Conservation (phyloP, 2,797 vertebrate species). For the Rallus crepitans region DNA sequence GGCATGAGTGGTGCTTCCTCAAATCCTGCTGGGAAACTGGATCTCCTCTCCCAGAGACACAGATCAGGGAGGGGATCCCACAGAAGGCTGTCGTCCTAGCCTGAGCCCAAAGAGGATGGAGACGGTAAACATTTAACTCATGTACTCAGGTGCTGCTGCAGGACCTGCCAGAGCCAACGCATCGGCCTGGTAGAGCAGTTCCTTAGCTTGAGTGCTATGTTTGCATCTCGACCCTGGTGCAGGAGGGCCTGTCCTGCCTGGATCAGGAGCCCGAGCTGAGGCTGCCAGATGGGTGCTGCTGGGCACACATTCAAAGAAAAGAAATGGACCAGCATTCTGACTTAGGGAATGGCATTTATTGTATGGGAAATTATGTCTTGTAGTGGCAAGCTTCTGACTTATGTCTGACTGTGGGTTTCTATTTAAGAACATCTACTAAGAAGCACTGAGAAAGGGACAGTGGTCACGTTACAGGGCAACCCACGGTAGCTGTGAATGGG, state of each 20-base stretch:
- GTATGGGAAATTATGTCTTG: neutral
- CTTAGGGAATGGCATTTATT: neutral
- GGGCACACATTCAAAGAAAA: neutral
- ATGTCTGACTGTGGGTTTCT: neutral
- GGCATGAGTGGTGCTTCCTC: neutral
- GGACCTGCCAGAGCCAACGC: neutral
- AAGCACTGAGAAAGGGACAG: neutral
- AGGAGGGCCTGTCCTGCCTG: neutral
- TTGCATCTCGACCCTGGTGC: neutral
- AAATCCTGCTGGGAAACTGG: neutral
- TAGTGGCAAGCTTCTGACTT: neutral
- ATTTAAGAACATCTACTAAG: neutral
- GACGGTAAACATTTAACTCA: neutral
- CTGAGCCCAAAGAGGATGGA: neutral
- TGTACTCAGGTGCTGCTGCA: fast-evolving
- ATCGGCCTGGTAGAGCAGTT: fast-evolving
- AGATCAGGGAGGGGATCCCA: neutral
- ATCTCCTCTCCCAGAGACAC: neutral
- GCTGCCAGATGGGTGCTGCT: neutral
- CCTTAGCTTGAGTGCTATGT: fast-evolving
- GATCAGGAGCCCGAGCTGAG: neutral
- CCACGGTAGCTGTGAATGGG: neutral
- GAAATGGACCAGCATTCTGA: neutral
- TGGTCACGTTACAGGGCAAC: neutral
- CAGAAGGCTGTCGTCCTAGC: neutral